Percentiles rank a stretch among this genome's conserved stretches.
These are phyloP conservation scores for Spinus olivaceus DNA, from an alignment of 2,797 vertebrate species.

Conservation along the genomic window DNA sequence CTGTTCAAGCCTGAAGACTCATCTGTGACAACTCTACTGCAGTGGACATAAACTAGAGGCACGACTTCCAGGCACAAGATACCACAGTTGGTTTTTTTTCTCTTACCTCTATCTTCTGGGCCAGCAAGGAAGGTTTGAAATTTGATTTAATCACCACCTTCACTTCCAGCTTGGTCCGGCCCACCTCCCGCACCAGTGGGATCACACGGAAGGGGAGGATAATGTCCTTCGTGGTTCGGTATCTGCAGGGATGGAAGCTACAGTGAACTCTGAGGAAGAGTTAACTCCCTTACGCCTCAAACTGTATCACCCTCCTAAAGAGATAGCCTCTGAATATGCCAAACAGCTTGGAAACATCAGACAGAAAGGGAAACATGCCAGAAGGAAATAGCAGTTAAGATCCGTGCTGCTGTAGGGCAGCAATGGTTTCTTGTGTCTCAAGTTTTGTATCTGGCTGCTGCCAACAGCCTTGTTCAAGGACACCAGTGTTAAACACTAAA, in stretches of 20 bases:
- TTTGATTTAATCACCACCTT: constrained; percentile 99
- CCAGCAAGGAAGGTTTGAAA: constrained; percentile 96
- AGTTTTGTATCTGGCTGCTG: background rate
- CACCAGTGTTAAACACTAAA: background rate
- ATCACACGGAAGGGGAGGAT: constrained; percentile 98
- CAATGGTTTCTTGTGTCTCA: background rate
- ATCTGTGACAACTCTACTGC: background rate
- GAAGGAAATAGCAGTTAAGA: background rate
- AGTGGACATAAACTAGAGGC: background rate
- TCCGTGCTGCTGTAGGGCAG: background rate
- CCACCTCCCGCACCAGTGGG: constrained; percentile 95
- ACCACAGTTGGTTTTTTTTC: background rate
- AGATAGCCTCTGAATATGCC: background rate
- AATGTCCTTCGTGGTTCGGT: constrained; percentile 99
- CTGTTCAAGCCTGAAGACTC: background rate
- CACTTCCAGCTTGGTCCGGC: constrained; percentile 96
- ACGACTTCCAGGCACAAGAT: background rate
- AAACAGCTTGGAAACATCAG: background rate
- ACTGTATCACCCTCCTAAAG: background rate
- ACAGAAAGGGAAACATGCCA: background rate
- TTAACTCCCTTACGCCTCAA: background rate
- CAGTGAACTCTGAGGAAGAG: background rate
- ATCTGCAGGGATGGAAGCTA: constrained; percentile 74
- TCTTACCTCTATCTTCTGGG: constrained; percentile 97
- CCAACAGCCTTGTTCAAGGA: background rate